A percentile compares a stretch with the other conserved stretches of the same genome.
Evolutionary conservation across 2,113 vertebrate species (phyloP).

Genomic region (Campylomormyrus numenius): DNA sequence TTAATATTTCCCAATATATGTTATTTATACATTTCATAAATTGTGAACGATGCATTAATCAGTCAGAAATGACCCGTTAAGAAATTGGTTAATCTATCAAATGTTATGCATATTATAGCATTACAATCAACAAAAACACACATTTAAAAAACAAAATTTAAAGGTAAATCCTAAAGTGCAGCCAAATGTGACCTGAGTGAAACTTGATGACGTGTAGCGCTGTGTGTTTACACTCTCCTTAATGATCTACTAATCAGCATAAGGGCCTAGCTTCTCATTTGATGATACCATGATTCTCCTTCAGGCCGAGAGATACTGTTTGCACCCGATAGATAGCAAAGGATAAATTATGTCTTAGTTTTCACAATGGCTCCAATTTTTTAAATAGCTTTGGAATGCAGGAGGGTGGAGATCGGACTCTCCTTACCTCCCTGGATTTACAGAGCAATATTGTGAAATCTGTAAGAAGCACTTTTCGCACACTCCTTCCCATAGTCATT

Average conservation of each 20-base stretch:
- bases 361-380: constrained; percentile 41
- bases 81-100: neutral
- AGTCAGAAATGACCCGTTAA: neutral
- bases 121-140: neutral
- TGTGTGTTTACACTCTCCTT: neutral
- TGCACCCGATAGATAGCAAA: constrained; percentile 36
- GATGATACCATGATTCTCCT: constrained; percentile 31
- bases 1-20: neutral
- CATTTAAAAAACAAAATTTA: neutral
- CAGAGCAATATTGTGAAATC: constrained; percentile 71
- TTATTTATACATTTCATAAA: neutral
- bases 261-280: neutral
- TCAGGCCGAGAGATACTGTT: constrained; percentile 41
- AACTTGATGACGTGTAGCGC: neutral
- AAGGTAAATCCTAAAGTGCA: neutral
- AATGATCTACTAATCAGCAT: neutral
- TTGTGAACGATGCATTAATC: neutral
- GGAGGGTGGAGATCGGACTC: constrained; percentile 49
- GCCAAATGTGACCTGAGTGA: neutral
- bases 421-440: constrained; percentile 40
- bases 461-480: constrained; percentile 5
- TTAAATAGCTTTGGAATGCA: constrained; percentile 52
- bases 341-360: constrained; percentile 66
- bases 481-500: constrained; percentile 32
- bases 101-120: neutral